Evolutionary conservation across 2,797 vertebrate species (phyloP).

Genomic region (Onychomys torridus): DNA sequence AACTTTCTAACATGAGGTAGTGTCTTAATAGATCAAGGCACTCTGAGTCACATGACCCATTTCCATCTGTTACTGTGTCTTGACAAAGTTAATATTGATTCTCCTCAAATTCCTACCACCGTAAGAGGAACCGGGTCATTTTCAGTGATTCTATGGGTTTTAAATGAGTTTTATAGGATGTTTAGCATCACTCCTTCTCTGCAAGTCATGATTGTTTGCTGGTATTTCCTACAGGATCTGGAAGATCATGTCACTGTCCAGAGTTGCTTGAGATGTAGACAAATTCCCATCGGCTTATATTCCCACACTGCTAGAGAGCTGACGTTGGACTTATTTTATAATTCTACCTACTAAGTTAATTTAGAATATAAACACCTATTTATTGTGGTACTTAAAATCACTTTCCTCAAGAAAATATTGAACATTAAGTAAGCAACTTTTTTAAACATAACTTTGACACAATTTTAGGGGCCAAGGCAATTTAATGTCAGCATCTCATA

Average conservation of each 20-base stretch:
- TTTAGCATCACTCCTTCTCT: not conserved
- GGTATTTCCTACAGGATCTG: slow-evolving; percentile 44
- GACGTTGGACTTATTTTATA: slow-evolving; percentile 75
- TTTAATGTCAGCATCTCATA: slow-evolving; percentile 56
- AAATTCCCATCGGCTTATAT: not conserved
- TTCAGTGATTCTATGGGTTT: slow-evolving; percentile 42
- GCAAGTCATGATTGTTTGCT: not conserved
- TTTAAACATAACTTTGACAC: not conserved
- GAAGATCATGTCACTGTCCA: slow-evolving; percentile 47
- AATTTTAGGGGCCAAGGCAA: slow-evolving; percentile 9
- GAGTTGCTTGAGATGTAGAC: not conserved
- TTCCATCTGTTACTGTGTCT: not conserved
- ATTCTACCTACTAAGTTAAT: slow-evolving; percentile 69
- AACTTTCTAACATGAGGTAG: not conserved
- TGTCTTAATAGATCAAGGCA: not conserved
- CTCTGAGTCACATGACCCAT: not conserved
- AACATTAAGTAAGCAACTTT: slow-evolving; percentile 57
- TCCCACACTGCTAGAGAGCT: slow-evolving; percentile 62
- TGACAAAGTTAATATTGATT: not conserved
- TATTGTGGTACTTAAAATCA: slow-evolving; percentile 61
- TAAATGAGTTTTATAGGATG: not conserved
- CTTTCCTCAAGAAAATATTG: slow-evolving; percentile 60
- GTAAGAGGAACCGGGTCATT: not conserved
- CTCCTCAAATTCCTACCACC: not conserved
- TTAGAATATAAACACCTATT: slow-evolving; percentile 76